Percentiles rank a stretch among this genome's conserved stretches.
phyloP scores from a whole-genome alignment of 2,888 invertebrate species.

The Pharmacophagus antenor region DNA sequence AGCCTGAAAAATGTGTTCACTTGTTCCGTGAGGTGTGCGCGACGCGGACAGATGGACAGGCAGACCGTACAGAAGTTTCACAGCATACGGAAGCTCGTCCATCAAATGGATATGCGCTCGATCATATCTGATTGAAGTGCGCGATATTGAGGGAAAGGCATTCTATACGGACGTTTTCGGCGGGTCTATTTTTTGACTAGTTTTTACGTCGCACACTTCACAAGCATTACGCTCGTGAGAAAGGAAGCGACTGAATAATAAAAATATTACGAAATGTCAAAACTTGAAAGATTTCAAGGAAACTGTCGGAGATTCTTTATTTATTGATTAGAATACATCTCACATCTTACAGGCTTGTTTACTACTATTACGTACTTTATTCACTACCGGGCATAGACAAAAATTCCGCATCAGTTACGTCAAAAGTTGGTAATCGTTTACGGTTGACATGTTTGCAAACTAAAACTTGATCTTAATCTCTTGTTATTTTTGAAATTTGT shows the following conservation, averaged over 20 bases:
- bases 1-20: constrained; percentile 32
- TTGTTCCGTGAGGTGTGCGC: constrained; percentile 35
- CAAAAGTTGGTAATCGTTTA: not conserved
- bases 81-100: constrained; percentile 67
- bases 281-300: not conserved
- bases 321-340: no score
- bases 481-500: constrained; percentile 26
- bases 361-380: no score
- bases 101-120: constrained; percentile 64
- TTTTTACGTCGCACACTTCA: constrained; percentile 39
- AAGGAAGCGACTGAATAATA: not conserved
- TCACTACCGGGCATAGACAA: no score
- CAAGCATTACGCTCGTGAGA: not conserved
- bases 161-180: constrained; percentile 30
- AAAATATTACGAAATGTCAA: no score
- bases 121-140: constrained; percentile 64
- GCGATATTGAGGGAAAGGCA: constrained; percentile 42
- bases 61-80: constrained; percentile 51
- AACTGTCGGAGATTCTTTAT: not conserved
- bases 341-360: not conserved
- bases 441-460: constrained; percentile 18
- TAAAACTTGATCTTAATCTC: constrained; percentile 24
- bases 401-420: no score
- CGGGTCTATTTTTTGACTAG: constrained; percentile 31
- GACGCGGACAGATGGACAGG: constrained; percentile 55